A percentile compares a stretch with the other conserved stretches of the same genome.
These are phyloP conservation scores for Epinephelus malabaricus DNA, from an alignment of 2,797 vertebrate species.

Conservation along the genomic window DNA sequence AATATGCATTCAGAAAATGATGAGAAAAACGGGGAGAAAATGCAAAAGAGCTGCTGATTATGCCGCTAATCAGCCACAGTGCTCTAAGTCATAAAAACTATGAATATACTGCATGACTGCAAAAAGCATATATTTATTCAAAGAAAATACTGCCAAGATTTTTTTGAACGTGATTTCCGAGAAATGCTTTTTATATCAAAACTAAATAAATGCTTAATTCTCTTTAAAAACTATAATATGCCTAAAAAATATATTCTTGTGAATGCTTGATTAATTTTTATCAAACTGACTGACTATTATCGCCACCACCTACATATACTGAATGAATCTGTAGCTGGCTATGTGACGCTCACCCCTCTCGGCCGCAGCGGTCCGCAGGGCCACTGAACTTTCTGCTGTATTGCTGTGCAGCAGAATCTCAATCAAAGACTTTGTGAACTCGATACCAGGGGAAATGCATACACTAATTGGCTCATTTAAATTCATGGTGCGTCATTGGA, in stretches of 20 bases:
- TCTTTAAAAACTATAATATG: neutral
- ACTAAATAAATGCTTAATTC: neutral
- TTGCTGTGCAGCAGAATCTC: conserved; percentile 66
- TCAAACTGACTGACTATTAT: no score
- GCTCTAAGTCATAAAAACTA: conserved; percentile 7
- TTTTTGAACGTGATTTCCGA: neutral
- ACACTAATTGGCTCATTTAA: conserved; percentile 84
- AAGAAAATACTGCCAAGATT: neutral
- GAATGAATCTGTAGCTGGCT: conserved; percentile 9
- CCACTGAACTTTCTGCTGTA: conserved; percentile 56
- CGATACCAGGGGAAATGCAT: conserved; percentile 65
- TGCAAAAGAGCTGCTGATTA: conserved; percentile 24
- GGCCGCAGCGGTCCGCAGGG: conserved; percentile 41
- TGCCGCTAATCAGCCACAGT: conserved; percentile 23
- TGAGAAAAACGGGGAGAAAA: conserved; percentile 17
- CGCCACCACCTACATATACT: neutral
- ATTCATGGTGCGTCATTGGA: conserved; percentile 77
- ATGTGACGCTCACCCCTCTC: neutral
- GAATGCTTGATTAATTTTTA: no score
- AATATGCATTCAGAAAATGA: conserved; percentile 28
- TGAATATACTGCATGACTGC: conserved; percentile 5
- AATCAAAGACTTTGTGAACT: conserved; percentile 76
- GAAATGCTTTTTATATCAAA: neutral
- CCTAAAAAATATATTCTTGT: no score
- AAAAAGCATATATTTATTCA: neutral